phyloP scores from a whole-genome alignment of 53 echinoderm and acorn worm genomes.

The Holothuria scabra region DNA sequence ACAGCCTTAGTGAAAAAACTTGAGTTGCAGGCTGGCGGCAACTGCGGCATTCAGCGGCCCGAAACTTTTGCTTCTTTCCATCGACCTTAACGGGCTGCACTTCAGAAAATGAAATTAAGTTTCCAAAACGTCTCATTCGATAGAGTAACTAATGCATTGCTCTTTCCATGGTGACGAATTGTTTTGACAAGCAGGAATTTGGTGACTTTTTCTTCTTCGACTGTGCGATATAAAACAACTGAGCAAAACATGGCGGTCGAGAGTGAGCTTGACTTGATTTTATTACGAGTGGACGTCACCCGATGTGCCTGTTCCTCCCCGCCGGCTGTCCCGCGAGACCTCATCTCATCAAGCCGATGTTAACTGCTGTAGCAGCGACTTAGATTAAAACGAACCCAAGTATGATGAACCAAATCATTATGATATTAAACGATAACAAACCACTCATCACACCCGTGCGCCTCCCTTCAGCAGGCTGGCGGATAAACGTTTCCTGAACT shows the following conservation, averaged over 20 bases:
- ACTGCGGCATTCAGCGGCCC: no score
- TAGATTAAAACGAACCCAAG: slow-evolving; percentile 28
- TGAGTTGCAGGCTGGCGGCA: no score
- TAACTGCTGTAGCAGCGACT: slow-evolving; percentile 33
- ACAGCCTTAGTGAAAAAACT: no score
- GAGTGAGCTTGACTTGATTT: slow-evolving; percentile 23
- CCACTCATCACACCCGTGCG: slow-evolving; percentile 5
- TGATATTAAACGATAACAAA: slow-evolving; percentile 51
- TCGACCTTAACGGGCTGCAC: no score
- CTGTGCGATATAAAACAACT: slow-evolving; percentile 13
- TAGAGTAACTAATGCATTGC: no score
- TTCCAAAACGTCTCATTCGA: no score
- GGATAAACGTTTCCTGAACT: neutral
- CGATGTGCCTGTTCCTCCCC: slow-evolving; percentile 23
- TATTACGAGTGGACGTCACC: slow-evolving; percentile 38
- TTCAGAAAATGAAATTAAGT: no score
- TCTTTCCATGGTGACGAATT: slow-evolving; percentile 25
- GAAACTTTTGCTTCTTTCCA: no score
- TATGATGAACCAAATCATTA: slow-evolving; percentile 42
- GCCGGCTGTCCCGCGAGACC: slow-evolving; percentile 40
- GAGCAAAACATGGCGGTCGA: slow-evolving; percentile 15
- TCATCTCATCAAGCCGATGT: slow-evolving; percentile 38
- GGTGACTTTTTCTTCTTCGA: neutral
- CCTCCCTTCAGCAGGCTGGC: neutral
- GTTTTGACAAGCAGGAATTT: slow-evolving; percentile 33